Base-by-base conservation (phyloP, 2,797 vertebrate species). In the Sebastes hubbsi region DNA sequence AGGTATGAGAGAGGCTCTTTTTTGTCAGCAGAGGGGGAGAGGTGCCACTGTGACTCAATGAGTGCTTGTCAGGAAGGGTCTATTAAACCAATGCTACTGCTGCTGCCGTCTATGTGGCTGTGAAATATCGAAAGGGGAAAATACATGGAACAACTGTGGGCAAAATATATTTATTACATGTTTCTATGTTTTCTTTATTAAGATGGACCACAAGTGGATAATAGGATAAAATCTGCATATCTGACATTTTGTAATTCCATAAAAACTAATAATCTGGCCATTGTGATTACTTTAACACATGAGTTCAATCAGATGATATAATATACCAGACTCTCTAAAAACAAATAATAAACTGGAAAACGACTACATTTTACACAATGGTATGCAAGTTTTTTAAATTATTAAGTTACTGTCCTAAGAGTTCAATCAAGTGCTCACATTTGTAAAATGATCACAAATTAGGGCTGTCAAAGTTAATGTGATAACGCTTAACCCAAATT, bases 1-100 rank as follows among this genome's bases (percentile, higher is more conserved):
- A 88, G 68, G 70, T 66, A 84, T 54, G 77, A 87, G 83, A 84
- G 86, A 75, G 78, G 36, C 75, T 83, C 56, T 89, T 89, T 63
- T 86, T 62, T 85, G 76, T 78, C 54, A 85, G 81, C 65, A 69
- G 77, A 78, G 67, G 22, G 49, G 32, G 63, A 80, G 86, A 81
- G 81, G 71, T 81, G 87, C 64, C 80, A 80, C 84, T 85, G 83
- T 74, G 82, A 80, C 64, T 89, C 80, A 78, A 81, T 62, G 79
- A 81, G 81, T 52, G 82, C 78, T 83, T 61, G 78, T 84, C 73
- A 78, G 67, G 18, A 30, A 69, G 76, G 68, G 67, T 66, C 77
- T 70, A 77, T 78, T 84, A 81, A 82, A 81, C 56, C 54, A 62
- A 38, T 4, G n/a, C 69, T 61, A 29, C 38, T 32, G 62, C 22